phyloP scores from a whole-genome alignment of 23 tunicate genomes.

The Ascidia mentula region DNA sequence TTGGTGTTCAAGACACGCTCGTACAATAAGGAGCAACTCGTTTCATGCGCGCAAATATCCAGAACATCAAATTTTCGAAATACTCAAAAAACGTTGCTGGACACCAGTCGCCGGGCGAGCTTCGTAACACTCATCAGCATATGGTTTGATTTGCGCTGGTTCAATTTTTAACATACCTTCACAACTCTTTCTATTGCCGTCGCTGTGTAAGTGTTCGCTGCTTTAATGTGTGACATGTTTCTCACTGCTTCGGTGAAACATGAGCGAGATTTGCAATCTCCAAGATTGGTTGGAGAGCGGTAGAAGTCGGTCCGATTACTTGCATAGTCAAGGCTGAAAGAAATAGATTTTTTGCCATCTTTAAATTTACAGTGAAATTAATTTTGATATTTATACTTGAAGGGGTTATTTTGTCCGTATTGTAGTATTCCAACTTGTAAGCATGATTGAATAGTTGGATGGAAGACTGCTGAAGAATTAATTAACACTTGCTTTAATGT shows the following conservation, averaged over 20 bases:
- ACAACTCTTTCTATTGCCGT: neutral
- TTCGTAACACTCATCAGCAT: too few species aligned
- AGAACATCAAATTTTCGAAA: too few species aligned
- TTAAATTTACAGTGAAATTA: neutral
- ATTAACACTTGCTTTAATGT: neutral
- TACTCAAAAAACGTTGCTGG: too few species aligned
- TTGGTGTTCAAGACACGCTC: too few species aligned
- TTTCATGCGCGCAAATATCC: too few species aligned
- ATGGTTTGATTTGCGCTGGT: too few species aligned
- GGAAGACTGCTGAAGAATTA: neutral
- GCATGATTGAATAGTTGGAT: neutral
- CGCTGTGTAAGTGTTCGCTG: neutral
- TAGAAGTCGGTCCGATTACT: neutral
- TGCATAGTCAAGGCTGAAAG: neutral
- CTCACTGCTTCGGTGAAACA: neutral
- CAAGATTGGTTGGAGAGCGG: neutral
- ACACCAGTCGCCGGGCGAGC: too few species aligned
- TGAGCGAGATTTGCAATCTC: neutral
- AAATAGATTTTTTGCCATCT: too few species aligned
- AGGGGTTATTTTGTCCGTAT: neutral
- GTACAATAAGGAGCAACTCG: too few species aligned
- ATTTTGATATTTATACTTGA: neutral
- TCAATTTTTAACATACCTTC: conserved; percentile 1
- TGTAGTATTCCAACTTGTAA: conserved; percentile 1
- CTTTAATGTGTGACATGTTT: neutral